Evolutionary conservation across 2,797 vertebrate species (phyloP).

Genomic region (Selene dorsalis): DNA sequence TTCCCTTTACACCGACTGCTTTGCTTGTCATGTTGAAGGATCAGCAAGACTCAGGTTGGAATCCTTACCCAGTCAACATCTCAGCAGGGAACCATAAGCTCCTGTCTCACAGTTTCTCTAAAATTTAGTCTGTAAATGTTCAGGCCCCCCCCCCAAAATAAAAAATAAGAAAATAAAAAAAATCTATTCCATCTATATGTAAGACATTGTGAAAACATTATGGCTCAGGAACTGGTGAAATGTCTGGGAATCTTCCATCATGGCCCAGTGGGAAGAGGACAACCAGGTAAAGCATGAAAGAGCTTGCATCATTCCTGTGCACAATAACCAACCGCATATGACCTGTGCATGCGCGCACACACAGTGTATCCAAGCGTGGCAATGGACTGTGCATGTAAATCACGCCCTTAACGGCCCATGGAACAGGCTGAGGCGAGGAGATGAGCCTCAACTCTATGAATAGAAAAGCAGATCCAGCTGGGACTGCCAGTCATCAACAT

Average conservation of each 20-base stretch:
- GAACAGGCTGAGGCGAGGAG: constrained; percentile 43
- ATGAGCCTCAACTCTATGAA: constrained; percentile 68
- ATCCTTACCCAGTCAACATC: constrained; percentile 1
- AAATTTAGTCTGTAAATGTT: not conserved
- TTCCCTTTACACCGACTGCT: not conserved
- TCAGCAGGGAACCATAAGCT: not conserved
- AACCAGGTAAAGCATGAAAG: constrained; percentile 22
- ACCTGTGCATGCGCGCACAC: not conserved
- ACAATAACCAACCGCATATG: not conserved
- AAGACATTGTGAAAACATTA: constrained; percentile 6
- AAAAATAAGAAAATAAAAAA: too few relatives aligned
- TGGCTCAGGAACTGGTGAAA: constrained; percentile 19
- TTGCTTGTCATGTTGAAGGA: constrained; percentile 30
- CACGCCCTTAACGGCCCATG: constrained; percentile 50
- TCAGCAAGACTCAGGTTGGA: not conserved
- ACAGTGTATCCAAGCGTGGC: constrained; percentile 9
- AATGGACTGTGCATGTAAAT: constrained; percentile 64
- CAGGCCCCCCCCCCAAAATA: too few relatives aligned
- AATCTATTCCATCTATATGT: too few relatives aligned
- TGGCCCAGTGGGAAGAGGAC: constrained; percentile 6
- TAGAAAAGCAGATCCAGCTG: constrained; percentile 78
- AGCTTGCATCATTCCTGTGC: constrained; percentile 50
- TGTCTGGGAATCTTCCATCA: constrained; percentile 51
- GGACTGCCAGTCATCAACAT: constrained; percentile 70
- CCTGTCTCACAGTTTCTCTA: not conserved